phyloP scores from a whole-genome alignment of 2,888 invertebrate species.

The Sesia bembeciformis region DNA sequence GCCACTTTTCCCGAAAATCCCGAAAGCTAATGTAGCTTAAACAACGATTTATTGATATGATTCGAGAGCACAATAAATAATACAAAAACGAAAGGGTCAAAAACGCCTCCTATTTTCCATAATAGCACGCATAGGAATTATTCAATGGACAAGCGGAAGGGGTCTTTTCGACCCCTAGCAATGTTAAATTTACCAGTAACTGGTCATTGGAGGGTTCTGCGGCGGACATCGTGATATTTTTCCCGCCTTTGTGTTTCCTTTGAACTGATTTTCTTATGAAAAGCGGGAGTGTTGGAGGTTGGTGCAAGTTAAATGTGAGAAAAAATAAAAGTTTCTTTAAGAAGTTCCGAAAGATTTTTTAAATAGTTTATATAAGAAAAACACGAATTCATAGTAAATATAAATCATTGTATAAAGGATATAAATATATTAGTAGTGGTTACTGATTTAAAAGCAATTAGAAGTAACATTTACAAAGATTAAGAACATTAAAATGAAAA shows the following conservation, averaged over 20 bases:
- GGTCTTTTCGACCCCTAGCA: conserved; percentile 31
- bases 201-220: conserved; percentile 55
- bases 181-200: conserved; percentile 52
- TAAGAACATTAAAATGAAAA: too few species aligned
- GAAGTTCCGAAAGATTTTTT: too few species aligned
- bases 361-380: too few species aligned
- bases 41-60: conserved; percentile 58
- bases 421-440: too few species aligned
- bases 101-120: conserved; percentile 48
- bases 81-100: conserved; percentile 50
- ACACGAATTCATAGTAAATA: too few species aligned
- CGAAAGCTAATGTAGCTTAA: conserved; percentile 56
- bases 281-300: conserved; percentile 24
- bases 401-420: too few species aligned
- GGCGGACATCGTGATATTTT: conserved; percentile 61
- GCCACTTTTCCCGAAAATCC: conserved; percentile 7
- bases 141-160: conserved; percentile 39
- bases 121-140: conserved; percentile 38
- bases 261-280: conserved; percentile 59
- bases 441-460: too few species aligned
- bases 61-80: conserved; percentile 52
- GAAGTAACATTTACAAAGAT: too few species aligned
- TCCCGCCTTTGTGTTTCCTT: conserved; percentile 58
- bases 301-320: conserved; percentile 14
- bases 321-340: too few species aligned